Evolutionary conservation across 2,113 vertebrate species (phyloP).

Genomic region (Urocolius indicus): DNA sequence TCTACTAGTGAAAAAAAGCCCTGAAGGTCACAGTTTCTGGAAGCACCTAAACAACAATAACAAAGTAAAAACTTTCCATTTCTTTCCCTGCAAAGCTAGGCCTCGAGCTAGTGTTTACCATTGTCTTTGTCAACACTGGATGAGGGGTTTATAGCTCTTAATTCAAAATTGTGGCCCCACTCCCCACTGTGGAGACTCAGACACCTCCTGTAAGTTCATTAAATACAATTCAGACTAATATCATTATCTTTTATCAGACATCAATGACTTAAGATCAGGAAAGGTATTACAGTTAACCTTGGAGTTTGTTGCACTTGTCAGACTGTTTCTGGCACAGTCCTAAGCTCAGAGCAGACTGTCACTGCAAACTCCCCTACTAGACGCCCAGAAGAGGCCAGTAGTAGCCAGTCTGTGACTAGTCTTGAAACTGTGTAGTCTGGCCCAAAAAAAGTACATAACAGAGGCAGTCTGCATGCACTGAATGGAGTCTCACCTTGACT

Average conservation of each 20-base stretch:
- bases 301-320: fast-evolving
- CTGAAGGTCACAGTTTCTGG: conserved; percentile 5
- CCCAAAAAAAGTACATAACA: not conserved
- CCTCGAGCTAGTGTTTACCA: not conserved
- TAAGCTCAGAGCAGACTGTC: not conserved
- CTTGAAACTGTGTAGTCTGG: fast-evolving
- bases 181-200: not conserved
- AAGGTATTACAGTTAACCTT: not conserved
- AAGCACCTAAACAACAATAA: conserved; percentile 47
- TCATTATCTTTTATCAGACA: not conserved
- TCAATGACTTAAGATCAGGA: not conserved
- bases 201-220: not conserved
- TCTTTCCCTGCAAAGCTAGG: not conserved
- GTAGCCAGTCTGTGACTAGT: not conserved
- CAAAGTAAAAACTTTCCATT: not conserved
- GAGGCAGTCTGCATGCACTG: not conserved
- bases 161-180: not conserved
- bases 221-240: not conserved
- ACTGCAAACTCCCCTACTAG: not conserved
- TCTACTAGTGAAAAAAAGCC: not conserved
- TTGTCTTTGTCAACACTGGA: not conserved
- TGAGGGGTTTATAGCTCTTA: not conserved
- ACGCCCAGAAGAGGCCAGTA: not conserved
- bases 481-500: not conserved
- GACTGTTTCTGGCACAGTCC: not conserved